A percentile compares a stretch with the other conserved stretches of the same genome.
Evolutionary conservation across 2,888 invertebrate genomes (phyloP).

Genomic region (Harmothoe impar): DNA sequence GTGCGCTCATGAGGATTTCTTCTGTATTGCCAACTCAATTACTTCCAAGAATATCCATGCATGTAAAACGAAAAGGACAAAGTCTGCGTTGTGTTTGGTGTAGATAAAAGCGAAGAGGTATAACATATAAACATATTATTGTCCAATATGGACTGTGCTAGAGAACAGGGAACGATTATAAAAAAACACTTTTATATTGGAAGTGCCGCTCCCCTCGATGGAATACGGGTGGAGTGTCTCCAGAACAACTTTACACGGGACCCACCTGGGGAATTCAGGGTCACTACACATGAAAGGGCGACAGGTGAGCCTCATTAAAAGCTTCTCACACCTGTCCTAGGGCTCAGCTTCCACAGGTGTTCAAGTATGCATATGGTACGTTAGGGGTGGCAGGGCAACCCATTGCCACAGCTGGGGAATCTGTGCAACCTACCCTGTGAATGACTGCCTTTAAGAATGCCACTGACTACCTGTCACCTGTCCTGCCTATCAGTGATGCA

Average conservation of each 20-base stretch:
- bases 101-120: too few species aligned
- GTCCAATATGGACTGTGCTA: too few species aligned
- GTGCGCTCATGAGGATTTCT: too few species aligned
- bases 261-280: slow-evolving; percentile 30
- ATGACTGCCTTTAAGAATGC: neutral
- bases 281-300: slow-evolving; percentile 39
- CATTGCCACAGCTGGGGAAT: neutral
- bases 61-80: too few species aligned
- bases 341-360: slow-evolving; percentile 29
- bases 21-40: too few species aligned
- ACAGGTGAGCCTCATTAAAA: slow-evolving; percentile 46
- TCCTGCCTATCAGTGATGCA: neutral
- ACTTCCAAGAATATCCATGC: too few species aligned
- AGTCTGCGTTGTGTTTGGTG: too few species aligned
- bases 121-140: too few species aligned
- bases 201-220: too few species aligned
- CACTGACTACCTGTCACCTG: neutral
- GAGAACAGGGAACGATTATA: too few species aligned
- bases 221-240: neutral
- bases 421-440: neutral
- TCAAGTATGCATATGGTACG: neutral
- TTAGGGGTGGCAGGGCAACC: slow-evolving; percentile 38
- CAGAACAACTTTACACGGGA: neutral
- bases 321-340: slow-evolving; percentile 10
- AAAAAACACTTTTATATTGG: too few species aligned